A percentile compares a stretch with the other conserved stretches of the same genome.
phyloP scores from a whole-genome alignment of 1,140 invertebrate genomes.

The Oscheius sp. region DNA sequence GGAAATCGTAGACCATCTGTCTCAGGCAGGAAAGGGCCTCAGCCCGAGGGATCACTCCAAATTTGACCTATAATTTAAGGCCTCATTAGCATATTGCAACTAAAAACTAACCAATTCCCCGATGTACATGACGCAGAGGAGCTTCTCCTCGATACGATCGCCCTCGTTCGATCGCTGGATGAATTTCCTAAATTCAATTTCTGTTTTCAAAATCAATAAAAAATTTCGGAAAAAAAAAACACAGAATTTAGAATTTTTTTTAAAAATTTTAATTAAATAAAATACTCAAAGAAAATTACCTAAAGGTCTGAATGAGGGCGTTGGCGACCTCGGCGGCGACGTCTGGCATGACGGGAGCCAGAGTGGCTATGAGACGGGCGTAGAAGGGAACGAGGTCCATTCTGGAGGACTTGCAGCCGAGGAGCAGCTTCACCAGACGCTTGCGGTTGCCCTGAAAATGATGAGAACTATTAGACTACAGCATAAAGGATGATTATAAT shows the following conservation, averaged over 20 bases:
- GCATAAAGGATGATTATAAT: too few relatives aligned
- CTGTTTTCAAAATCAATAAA: background rate
- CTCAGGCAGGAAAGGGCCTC: conserved; percentile 38
- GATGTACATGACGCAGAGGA: conserved; percentile 12
- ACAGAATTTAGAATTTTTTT: background rate
- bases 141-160: background rate
- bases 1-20: conserved; percentile 38
- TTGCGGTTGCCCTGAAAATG: conserved; percentile 30
- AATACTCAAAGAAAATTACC: conserved; percentile 1
- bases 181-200: background rate
- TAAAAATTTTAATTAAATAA: background rate
- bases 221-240: background rate
- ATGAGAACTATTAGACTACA: too few relatives aligned
- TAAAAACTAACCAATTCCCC: conserved; percentile 29
- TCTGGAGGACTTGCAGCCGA: background rate
- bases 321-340: conserved; percentile 28
- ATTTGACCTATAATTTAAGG: conserved; percentile 31
- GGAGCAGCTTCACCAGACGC: conserved; percentile 19
- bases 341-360: conserved; percentile 38
- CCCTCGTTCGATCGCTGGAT: background rate
- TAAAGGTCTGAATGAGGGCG: conserved; percentile 24
- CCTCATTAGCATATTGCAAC: background rate
- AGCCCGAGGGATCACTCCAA: conserved; percentile 36
- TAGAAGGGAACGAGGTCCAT: conserved; percentile 40
- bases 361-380: conserved; percentile 35